These are phyloP conservation scores for Accipiter virgatus DNA, from an alignment of 2,113 vertebrate species.

Conservation along the genomic window DNA sequence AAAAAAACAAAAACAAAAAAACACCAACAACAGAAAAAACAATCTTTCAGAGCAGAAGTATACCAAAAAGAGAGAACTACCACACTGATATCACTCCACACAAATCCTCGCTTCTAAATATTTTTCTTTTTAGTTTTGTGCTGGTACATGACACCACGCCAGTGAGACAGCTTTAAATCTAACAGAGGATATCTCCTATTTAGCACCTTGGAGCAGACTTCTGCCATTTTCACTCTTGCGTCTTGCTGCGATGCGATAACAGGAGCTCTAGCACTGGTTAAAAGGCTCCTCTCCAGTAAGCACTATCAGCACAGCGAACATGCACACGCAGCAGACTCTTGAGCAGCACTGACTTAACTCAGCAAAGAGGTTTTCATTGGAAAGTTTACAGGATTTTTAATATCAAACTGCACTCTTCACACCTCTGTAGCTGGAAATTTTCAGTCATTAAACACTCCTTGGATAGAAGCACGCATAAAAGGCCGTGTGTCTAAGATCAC, in stretches of 20 bases:
- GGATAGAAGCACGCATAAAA: neutral
- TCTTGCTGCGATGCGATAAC: rapidly evolving
- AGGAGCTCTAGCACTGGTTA: neutral
- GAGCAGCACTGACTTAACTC: neutral
- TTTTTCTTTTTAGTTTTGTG: neutral
- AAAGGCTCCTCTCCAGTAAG: neutral
- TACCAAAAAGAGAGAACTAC: neutral
- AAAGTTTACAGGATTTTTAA: neutral
- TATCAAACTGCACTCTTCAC: neutral
- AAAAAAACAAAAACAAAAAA: neutral
- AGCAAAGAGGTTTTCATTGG: neutral
- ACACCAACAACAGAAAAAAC: too few species aligned
- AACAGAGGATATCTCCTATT: rapidly evolving
- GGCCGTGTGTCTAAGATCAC: neutral
- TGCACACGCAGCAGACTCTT: neutral
- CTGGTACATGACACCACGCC: neutral
- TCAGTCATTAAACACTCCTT: neutral
- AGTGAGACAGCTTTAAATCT: neutral
- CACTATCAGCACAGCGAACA: neutral
- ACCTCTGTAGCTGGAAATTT: neutral
- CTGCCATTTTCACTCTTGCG: neutral
- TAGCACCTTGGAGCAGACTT: neutral
- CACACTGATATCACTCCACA: neutral
- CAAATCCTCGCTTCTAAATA: neutral
- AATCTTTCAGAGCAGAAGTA: neutral